Conservation (phyloP, 2,888 invertebrate species). For the Sympetrum striolatum region DNA sequence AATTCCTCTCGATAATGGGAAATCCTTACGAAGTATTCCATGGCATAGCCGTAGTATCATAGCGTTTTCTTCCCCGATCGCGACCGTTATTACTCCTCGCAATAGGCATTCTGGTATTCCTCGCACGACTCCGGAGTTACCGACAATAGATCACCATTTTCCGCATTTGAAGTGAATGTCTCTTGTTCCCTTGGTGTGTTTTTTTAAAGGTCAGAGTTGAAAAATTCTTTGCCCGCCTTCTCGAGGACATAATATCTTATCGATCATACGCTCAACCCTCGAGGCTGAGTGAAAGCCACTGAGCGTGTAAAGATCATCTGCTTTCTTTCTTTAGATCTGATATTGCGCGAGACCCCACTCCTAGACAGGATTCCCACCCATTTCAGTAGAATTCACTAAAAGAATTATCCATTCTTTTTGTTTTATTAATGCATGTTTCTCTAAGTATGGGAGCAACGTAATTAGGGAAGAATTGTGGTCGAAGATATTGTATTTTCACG, state of each 20-base stretch:
- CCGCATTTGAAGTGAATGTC: neutral
- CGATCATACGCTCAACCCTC: neutral
- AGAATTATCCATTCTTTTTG: neutral
- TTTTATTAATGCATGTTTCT: too few species aligned
- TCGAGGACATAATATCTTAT: conserved; percentile 15
- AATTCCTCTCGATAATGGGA: too few species aligned
- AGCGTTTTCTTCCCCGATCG: neutral
- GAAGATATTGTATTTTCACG: too few species aligned
- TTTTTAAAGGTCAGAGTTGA: conserved; percentile 22
- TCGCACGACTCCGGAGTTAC: neutral
- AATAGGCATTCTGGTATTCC: neutral
- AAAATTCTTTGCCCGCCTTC: neutral
- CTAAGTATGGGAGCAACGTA: too few species aligned
- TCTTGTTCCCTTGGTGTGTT: neutral
- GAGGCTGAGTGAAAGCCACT: neutral
- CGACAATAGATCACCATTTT: neutral
- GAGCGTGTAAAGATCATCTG: neutral
- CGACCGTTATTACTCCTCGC: neutral
- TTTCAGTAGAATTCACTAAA: neutral
- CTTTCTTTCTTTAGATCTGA: neutral
- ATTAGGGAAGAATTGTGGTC: too few species aligned
- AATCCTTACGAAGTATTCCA: too few species aligned
- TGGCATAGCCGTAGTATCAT: too few species aligned
- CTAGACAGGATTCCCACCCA: neutral
- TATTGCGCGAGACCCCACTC: too few species aligned